Percentiles rank a stretch among this genome's conserved stretches.
These are phyloP conservation scores for Sericinus montela DNA, from an alignment of 2,888 invertebrate species.

Conservation along the genomic window DNA sequence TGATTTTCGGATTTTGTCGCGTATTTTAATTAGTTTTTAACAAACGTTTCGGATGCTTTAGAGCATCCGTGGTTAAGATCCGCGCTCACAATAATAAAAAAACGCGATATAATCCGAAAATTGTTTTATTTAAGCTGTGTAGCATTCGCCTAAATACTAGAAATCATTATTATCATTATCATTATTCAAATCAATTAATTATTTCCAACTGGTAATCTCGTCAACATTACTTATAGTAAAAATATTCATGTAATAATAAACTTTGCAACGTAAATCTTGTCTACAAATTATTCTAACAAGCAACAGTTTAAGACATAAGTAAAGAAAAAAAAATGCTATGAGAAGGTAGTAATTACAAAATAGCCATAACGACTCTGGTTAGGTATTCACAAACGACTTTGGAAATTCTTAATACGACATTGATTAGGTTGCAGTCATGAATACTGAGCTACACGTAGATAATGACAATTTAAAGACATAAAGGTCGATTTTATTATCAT, in stretches of 20 bases:
- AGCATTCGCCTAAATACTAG: too few relatives aligned
- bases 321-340: conserved; percentile 56
- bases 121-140: too few relatives aligned
- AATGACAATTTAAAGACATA: conserved; percentile 79
- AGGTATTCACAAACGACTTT: conserved; percentile 72
- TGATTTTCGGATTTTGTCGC: too few relatives aligned
- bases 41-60: too few relatives aligned
- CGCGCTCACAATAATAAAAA: too few relatives aligned
- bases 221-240: too few relatives aligned
- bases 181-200: too few relatives aligned
- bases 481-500: conserved; percentile 78
- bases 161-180: too few relatives aligned
- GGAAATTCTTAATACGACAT: conserved; percentile 75
- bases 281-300: conserved; percentile 29
- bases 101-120: too few relatives aligned
- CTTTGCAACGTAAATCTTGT: conserved; percentile 10
- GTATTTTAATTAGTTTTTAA: too few relatives aligned
- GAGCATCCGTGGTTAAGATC: too few relatives aligned
- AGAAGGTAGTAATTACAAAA: conserved; percentile 71
- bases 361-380: conserved; percentile 58
- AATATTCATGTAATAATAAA: background rate
- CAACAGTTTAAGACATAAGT: conserved; percentile 33
- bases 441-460: conserved; percentile 52
- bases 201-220: too few relatives aligned
- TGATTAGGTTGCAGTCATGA: conserved; percentile 67